Conservation (phyloP, 2,797 vertebrate genomes). For the Taenioides sp. region DNA sequence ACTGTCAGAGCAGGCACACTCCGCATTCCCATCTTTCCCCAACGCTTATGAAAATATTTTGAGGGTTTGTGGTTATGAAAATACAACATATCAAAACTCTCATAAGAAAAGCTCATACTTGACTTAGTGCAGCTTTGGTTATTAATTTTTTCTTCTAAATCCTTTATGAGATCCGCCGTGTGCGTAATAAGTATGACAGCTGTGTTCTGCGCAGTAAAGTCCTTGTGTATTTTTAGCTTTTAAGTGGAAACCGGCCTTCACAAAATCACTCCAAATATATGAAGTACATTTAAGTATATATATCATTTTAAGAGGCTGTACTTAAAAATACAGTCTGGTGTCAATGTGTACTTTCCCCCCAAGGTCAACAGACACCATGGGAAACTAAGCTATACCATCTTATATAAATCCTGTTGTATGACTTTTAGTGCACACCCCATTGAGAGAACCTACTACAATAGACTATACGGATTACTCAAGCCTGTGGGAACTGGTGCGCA, state of each 20-base stretch:
- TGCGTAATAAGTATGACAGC: constrained; percentile 46
- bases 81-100: constrained; percentile 57
- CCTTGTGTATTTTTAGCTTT: constrained; percentile 30
- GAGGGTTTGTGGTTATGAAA: constrained; percentile 52
- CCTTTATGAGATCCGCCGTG: constrained; percentile 46
- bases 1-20: constrained; percentile 48
- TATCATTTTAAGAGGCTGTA: not conserved
- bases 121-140: constrained; percentile 38
- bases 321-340: constrained; percentile 2
- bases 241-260: constrained; percentile 26
- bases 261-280: constrained; percentile 12
- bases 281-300: not conserved
- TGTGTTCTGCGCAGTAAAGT: constrained; percentile 31
- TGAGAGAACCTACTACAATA: not conserved
- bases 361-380: constrained; percentile 7
- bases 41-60: constrained; percentile 63
- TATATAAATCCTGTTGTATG: not conserved
- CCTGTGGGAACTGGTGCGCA: not conserved
- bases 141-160: constrained; percentile 46
- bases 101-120: constrained; percentile 49
- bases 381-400: not conserved
- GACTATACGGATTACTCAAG: not conserved
- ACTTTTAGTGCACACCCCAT: not conserved
- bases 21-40: constrained; percentile 61
- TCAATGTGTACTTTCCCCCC: not conserved